Evolutionary conservation across 2,797 vertebrate species (phyloP), one percentile per base, ranked within the genome.

Genomic region (Micropoecilia bifurca): DNA sequence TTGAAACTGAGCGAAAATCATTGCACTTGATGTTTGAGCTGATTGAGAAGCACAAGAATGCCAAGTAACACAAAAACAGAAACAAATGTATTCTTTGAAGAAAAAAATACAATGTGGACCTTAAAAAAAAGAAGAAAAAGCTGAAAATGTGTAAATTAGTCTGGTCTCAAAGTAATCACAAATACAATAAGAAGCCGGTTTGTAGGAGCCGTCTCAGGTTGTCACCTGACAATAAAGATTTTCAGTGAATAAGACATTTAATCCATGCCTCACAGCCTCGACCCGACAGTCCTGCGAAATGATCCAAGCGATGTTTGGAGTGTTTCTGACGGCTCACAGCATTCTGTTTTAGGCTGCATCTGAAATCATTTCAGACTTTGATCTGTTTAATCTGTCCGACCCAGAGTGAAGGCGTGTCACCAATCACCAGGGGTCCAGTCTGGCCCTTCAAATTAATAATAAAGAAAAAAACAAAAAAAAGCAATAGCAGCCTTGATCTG

Each of bases 401-500:
- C 79, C 72, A 18, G 73, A 85, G 80, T 78, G 85, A 83, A 47
- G 86, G 75, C 80, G 85, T 81, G 47, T 53, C 50, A 66, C 72
- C 43, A 2, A 25, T 66, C 80, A 75, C 71, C 47, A 3, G 43
- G 66, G 79, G 66, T 72, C 59, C 50, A 33, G 20, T 39, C 59
- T 66, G 16, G 10, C 46, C 71, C 84, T 90, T 91, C 90, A 91
- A 90, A 66, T 33, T 25, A 53, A 53, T 25, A 59, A 30, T 14
- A 59, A 30, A 59, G 12, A 66, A 28, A 63, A 20, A 22, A 33
- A 39, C 10, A 39, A 9, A 91, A 83, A 28, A 66, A 87, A 88
- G 84, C 7, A 87, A 77, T 30, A 75, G 0, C 28, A 71, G 84
- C 83, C 88, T 90, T 86, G 84, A 91, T 92, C 80, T 81, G 84